Evolutionary conservation across 2,888 invertebrate genomes (phyloP).

Genomic region (Mystacides longicornis): DNA sequence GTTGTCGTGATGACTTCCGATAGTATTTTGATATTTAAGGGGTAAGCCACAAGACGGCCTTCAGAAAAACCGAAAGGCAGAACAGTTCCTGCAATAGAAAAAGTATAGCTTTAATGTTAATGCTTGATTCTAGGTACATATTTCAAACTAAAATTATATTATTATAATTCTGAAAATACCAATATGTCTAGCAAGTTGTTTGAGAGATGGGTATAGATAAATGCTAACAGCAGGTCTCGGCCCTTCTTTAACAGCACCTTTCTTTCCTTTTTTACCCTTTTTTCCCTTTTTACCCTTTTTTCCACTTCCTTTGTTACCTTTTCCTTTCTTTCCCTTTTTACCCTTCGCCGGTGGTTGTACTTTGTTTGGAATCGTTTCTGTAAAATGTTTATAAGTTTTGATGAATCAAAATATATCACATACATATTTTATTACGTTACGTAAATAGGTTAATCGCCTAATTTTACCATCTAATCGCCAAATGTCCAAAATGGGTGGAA

Average conservation of each 20-base stretch:
- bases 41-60: constrained; percentile 4
- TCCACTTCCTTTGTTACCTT: not conserved
- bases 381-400: too few relatives aligned
- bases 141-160: not conserved
- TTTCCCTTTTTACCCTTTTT: not conserved
- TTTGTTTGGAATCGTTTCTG: not conserved
- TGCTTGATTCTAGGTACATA: not conserved
- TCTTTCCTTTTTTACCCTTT: not conserved
- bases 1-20: not conserved
- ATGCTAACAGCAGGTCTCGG: constrained; percentile 4
- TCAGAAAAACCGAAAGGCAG: constrained; percentile 11
- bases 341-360: not conserved
- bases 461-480: not conserved
- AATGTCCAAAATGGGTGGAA: not conserved
- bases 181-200: constrained; percentile 6
- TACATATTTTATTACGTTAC: too few relatives aligned
- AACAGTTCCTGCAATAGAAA: constrained; percentile 8
- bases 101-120: too few relatives aligned
- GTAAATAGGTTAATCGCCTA: too few relatives aligned
- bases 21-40: constrained; percentile 10
- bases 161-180: not conserved
- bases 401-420: not conserved
- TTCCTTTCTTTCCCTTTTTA: not conserved
- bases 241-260: not conserved
- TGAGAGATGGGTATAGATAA: constrained; percentile 7